Base-by-base conservation (phyloP, 2,888 invertebrate species). In the Cordylochernes scorpioides region DNA sequence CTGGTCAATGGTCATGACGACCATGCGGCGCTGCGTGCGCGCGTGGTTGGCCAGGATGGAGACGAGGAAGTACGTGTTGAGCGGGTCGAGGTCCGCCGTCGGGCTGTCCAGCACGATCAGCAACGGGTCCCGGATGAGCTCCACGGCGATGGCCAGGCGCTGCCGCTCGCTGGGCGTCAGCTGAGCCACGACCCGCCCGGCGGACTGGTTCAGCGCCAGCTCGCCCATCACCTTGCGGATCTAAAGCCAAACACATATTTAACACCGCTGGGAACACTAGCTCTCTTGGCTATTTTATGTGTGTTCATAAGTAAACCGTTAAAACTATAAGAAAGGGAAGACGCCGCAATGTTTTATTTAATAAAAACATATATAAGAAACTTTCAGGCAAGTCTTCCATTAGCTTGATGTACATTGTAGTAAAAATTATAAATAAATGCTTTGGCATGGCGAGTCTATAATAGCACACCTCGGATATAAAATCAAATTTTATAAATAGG, bases 121-220 rank as follows among this genome's bases (percentile, higher is more conserved):
- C 13, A 80, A 78, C 75, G 91, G 91, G 59, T 94, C 88, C 49
- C 82, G 68, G 24, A 91, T 72, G 1, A 91, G 60, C 48, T 91
- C 86, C 1, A 82, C 67, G 1, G 86, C 88, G 41, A 94, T 75
- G 45, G 80, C 70, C 16, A 94, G 58, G 44, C 91, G 62, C 41
- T 86, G 60, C 43, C 77, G 73, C 55, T 91, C 88, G 44, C 86
- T 80, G 39, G 72, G 70, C 10, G 74, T 74, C 24, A 94, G 58
- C 42, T 71, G 68, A 42, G 74, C 71, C 2, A 80, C 71, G 33
- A 71, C 69, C 46, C 74, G 67, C 21, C 44, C 39, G 1, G 78
- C 71, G 12, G 84, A 77, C 57, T 84, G 84, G 1, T 80, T 75
- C 5, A 94, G 54, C 0, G 91, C 91, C 39, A 91, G 60, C 53